phyloP scores from a whole-genome alignment of 2,888 invertebrate genomes.

The Himalopsyche kuldschensis region DNA sequence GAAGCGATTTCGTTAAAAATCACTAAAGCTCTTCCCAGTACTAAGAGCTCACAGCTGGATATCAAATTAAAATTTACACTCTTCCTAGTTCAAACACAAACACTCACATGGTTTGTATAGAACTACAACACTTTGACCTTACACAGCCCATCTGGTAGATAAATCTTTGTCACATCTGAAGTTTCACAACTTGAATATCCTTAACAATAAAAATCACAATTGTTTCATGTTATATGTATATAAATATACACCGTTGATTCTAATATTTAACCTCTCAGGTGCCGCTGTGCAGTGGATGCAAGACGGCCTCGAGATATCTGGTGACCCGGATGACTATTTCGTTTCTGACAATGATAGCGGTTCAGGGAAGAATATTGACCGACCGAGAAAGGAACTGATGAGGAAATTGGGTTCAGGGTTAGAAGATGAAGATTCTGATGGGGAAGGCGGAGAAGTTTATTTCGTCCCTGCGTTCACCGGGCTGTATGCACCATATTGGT shows the following conservation, averaged over 20 bases:
- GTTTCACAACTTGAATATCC: no score
- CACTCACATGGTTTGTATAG: no score
- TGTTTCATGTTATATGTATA: not conserved
- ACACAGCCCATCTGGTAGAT: no score
- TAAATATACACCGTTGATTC: no score
- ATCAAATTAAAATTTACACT: no score
- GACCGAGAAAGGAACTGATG: not conserved
- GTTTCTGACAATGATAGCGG: not conserved
- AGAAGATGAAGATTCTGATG: conserved; percentile 41
- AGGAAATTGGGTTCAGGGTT: not conserved
- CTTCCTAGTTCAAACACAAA: no score
- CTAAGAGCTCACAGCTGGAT: no score
- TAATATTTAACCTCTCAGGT: conserved; percentile 50
- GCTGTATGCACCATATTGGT: conserved; percentile 95
- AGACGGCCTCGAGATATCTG: conserved; percentile 69
- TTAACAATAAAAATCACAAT: not conserved
- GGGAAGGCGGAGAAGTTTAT: conserved; percentile 75
- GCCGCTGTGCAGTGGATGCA: conserved; percentile 88
- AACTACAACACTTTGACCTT: no score
- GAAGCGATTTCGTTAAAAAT: no score
- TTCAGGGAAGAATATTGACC: not conserved
- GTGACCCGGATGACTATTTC: conserved; percentile 40
- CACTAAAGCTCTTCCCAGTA: no score
- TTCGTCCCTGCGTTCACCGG: conserved; percentile 99
- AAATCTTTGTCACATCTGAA: no score